A percentile compares a stretch with the other conserved stretches of the same genome.
phyloP scores from a whole-genome alignment of 64 coral and sea anemone species.

The Stichodactyla helianthus region DNA sequence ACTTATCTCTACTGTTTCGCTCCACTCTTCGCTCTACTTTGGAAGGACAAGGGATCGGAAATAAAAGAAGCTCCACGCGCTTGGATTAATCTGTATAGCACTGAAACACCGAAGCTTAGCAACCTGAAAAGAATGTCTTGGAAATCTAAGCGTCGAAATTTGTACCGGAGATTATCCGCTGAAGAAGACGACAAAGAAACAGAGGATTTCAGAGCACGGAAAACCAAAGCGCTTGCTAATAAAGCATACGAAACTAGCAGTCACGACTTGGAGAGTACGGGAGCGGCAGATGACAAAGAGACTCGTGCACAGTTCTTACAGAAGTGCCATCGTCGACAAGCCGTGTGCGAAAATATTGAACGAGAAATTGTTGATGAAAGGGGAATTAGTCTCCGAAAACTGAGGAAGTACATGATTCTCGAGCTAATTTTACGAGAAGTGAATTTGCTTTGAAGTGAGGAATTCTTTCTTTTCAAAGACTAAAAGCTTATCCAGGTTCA shows the following conservation, averaged over 20 bases:
- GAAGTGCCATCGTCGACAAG: constrained; percentile 20
- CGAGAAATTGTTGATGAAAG: constrained; percentile 23
- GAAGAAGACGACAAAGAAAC: neutral
- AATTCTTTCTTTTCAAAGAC: neutral
- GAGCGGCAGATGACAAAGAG: neutral
- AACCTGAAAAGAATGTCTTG: neutral
- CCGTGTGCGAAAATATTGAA: constrained; percentile 64
- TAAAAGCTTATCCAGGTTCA: neutral
- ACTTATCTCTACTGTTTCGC: neutral
- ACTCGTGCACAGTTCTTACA: constrained; percentile 20
- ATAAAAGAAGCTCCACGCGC: neutral
- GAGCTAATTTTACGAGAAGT: constrained; percentile 31
- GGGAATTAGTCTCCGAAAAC: constrained; percentile 39
- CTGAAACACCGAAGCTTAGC: neutral
- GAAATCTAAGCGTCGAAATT: constrained; percentile 1
- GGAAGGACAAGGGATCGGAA: neutral
- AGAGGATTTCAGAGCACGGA: neutral
- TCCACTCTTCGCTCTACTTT: neutral
- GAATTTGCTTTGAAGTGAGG: constrained; percentile 17
- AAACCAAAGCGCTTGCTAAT: neutral
- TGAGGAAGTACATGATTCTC: constrained; percentile 43
- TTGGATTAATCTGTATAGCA: too few relatives aligned
- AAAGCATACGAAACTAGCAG: neutral
- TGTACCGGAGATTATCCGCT: neutral
- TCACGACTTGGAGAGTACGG: neutral